Conservation (phyloP, 1,140 invertebrate genomes). For the Drosophila suzukii region DNA sequence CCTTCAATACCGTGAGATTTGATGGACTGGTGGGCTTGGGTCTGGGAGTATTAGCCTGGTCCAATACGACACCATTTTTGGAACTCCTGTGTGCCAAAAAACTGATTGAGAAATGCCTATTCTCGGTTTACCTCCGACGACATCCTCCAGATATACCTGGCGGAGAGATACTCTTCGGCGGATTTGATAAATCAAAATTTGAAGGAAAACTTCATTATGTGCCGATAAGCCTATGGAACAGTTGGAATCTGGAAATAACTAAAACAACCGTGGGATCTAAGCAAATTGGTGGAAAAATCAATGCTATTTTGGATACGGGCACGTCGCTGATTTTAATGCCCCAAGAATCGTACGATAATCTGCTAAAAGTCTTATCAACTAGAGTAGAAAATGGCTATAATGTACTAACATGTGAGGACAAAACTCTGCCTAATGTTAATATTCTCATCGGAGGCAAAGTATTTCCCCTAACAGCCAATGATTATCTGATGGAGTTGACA, state of each 20-base stretch:
- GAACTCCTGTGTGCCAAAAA: constrained; percentile 95
- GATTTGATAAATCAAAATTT: constrained; percentile 45
- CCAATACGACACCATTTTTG: constrained; percentile 96
- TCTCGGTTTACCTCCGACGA: constrained; percentile 94
- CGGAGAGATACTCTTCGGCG: constrained; percentile 69
- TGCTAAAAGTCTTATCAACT: constrained; percentile 25
- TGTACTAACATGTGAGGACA: constrained; percentile 11
- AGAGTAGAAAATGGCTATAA: background rate
- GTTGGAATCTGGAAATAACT: constrained; percentile 75
- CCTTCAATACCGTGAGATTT: constrained; percentile 96
- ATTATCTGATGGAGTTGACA: constrained; percentile 33
- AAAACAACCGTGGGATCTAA: constrained; percentile 12
- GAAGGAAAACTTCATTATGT: constrained; percentile 65
- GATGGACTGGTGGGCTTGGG: constrained; percentile 98
- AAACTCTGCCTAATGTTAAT: constrained; percentile 24
- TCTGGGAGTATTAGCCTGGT: constrained; percentile 93
- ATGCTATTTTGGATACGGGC: constrained; percentile 91
- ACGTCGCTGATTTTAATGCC: constrained; percentile 91
- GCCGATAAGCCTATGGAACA: constrained; percentile 48
- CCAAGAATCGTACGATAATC: constrained; percentile 83
- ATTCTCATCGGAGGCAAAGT: constrained; percentile 35
- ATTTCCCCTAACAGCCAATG: constrained; percentile 25
- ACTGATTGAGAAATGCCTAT: constrained; percentile 90
- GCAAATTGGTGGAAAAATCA: constrained; percentile 82
- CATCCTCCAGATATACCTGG: constrained; percentile 87